Percentiles rank a stretch among this genome's conserved stretches.
Conservation (phyloP, 1,140 invertebrate species). For the Drosophila littoralis region DNA sequence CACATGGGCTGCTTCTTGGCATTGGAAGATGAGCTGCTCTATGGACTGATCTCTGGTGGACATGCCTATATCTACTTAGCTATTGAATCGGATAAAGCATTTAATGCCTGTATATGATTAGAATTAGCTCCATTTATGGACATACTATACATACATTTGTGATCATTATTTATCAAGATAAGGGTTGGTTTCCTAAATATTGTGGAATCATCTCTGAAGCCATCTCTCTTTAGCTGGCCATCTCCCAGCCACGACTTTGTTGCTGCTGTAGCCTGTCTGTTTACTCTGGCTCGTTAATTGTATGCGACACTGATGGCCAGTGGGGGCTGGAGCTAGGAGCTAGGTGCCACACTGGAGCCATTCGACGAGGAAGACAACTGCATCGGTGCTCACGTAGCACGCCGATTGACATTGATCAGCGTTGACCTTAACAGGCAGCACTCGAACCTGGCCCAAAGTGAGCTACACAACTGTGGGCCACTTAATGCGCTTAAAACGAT, state of each 20-base stretch:
- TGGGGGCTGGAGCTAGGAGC: not conserved
- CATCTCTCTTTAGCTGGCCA: not conserved
- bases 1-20: not conserved
- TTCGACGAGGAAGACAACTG: not conserved
- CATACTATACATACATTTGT: too few species aligned
- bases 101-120: too few species aligned
- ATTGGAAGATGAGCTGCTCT: not conserved
- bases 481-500: constrained; percentile 68
- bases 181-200: not conserved
- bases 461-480: constrained; percentile 28
- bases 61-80: too few species aligned
- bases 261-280: constrained; percentile 44
- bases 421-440: constrained; percentile 53
- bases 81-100: too few species aligned
- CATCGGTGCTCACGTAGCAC: constrained; percentile 28
- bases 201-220: not conserved
- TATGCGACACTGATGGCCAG: constrained; percentile 24
- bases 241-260: not conserved
- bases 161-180: not conserved
- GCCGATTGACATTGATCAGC: constrained; percentile 71
- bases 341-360: not conserved
- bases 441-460: constrained; percentile 2
- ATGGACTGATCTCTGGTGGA: not conserved
- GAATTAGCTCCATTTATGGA: too few species aligned
- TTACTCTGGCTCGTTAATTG: constrained; percentile 56